These are phyloP conservation scores for Muscidifurax raptorellus DNA, from an alignment of 1,140 invertebrate species.

Conservation along the genomic window DNA sequence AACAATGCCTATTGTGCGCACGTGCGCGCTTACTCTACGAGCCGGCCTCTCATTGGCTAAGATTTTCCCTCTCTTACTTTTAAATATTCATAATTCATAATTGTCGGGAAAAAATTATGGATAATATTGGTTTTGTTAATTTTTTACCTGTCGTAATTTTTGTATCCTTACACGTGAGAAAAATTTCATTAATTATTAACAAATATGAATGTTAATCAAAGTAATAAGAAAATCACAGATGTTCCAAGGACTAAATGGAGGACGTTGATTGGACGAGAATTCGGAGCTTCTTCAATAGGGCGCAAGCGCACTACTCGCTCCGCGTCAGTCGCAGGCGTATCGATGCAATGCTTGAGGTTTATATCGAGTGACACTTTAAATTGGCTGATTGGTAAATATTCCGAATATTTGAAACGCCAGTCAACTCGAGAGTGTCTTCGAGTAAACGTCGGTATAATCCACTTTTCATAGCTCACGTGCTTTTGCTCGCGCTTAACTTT, in stretches of 20 bases:
- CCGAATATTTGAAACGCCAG: not conserved
- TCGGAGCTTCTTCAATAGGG: not conserved
- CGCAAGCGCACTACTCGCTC: not conserved
- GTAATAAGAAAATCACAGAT: not conserved
- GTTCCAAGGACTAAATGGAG: not conserved
- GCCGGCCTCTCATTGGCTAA: not conserved
- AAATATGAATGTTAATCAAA: too few relatives aligned
- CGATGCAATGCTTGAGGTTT: not conserved
- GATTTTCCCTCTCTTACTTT: too few relatives aligned
- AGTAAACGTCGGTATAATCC: not conserved
- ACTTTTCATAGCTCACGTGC: not conserved
- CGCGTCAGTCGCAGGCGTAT: not conserved
- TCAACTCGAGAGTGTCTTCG: not conserved
- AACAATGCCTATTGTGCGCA: not conserved
- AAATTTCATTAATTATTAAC: too few relatives aligned
- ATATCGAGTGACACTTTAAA: not conserved
- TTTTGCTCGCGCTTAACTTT: not conserved
- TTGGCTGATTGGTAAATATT: not conserved
- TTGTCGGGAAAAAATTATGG: too few relatives aligned
- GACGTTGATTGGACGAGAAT: not conserved
- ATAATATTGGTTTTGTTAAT: too few relatives aligned
- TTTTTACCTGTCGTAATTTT: too few relatives aligned
- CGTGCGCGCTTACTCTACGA: not conserved
- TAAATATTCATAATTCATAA: too few relatives aligned
- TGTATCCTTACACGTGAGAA: too few relatives aligned